These are phyloP conservation scores for Rotaria socialis DNA, from an alignment of 2,888 invertebrate species.

Conservation along the genomic window DNA sequence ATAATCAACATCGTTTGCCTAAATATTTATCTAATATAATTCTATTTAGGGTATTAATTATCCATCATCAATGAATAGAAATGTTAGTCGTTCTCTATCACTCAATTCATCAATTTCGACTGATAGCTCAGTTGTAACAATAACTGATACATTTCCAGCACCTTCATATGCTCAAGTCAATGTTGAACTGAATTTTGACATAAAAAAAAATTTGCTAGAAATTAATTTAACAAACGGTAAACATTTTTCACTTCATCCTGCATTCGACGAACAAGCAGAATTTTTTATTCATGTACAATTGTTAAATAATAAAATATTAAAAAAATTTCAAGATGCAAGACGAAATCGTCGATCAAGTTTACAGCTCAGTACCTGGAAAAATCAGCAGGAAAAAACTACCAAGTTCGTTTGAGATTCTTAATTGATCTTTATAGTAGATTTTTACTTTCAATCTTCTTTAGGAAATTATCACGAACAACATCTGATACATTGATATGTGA, in stretches of 20 bases:
- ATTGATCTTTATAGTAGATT: not conserved
- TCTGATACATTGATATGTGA: not conserved
- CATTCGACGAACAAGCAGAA: not conserved
- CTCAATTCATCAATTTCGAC: not conserved
- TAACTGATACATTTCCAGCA: not conserved
- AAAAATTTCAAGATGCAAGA: not conserved
- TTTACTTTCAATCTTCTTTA: not conserved
- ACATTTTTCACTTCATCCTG: not conserved
- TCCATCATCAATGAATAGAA: not conserved
- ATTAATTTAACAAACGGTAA: not conserved
- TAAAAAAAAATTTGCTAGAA: not conserved
- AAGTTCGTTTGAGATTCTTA: not conserved
- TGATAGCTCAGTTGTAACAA: not conserved
- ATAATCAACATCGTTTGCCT: too few species aligned
- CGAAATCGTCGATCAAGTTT: not conserved
- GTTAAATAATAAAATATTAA: not conserved
- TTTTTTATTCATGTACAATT: slow-evolving; percentile 31
- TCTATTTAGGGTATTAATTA: not conserved
- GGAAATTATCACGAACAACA: not conserved
- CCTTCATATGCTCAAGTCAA: not conserved
- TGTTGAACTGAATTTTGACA: not conserved
- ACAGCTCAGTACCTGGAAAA: not conserved
- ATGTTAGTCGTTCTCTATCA: not conserved
- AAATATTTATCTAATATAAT: too few species aligned
- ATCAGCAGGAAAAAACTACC: not conserved